phyloP scores from a whole-genome alignment of 2,113 vertebrate genomes.

The Zosterops borbonicus region DNA sequence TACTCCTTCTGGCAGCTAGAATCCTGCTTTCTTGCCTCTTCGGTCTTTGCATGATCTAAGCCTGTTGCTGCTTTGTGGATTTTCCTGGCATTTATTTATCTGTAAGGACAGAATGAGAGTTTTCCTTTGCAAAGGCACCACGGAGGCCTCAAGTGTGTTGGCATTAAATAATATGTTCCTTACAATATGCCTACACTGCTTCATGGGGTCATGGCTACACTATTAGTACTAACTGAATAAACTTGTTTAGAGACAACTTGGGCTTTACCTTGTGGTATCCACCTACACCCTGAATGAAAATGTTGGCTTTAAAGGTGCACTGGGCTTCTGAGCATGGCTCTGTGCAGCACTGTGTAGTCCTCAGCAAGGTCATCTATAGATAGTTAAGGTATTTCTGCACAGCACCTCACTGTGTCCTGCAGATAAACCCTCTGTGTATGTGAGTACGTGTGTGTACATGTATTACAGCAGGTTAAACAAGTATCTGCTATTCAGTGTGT shows the following conservation, averaged over 20 bases:
- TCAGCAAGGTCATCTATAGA: slow-evolving; percentile 14
- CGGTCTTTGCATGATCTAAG: not conserved
- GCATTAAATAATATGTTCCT: not conserved
- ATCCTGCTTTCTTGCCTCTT: not conserved
- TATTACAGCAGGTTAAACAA: slow-evolving; percentile 48
- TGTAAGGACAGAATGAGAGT: not conserved
- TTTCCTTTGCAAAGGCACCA: not conserved
- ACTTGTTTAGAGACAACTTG: not conserved
- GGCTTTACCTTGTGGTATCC: not conserved
- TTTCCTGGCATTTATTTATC: not conserved
- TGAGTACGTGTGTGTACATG: not conserved
- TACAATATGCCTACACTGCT: not conserved
- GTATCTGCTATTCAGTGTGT: slow-evolving; percentile 42
- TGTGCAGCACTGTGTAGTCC: not conserved
- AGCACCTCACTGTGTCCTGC: slow-evolving; percentile 33
- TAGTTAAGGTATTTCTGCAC: slow-evolving; percentile 24
- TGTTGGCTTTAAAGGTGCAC: not conserved
- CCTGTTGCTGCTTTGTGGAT: not conserved
- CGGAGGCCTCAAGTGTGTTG: not conserved
- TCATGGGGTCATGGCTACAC: not conserved
- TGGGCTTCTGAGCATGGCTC: not conserved
- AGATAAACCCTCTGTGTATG: slow-evolving; percentile 39
- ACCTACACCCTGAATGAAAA: not conserved
- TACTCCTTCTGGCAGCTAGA: not conserved
- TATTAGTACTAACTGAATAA: not conserved